phyloP scores from a whole-genome alignment of 2,797 vertebrate genomes.

The Chrosomus eos region DNA sequence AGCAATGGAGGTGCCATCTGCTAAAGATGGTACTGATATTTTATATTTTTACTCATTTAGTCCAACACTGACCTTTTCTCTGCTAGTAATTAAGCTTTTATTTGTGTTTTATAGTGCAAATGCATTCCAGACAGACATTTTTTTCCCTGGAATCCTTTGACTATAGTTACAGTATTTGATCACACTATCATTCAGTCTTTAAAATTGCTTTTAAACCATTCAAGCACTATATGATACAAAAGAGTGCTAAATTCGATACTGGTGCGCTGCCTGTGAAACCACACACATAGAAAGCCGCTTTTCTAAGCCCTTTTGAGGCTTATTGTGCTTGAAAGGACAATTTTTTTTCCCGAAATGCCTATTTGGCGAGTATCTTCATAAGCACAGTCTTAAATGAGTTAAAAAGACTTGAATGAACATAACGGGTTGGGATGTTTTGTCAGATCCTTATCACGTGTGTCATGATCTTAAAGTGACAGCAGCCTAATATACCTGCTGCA shows the following conservation, averaged over 20 bases:
- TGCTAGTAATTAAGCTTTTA: not conserved
- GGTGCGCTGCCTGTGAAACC: not conserved
- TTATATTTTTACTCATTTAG: not conserved
- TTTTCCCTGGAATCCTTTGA: not conserved
- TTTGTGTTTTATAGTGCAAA: too few relatives aligned
- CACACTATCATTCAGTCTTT: not conserved
- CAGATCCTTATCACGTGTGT: not conserved
- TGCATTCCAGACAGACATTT: not conserved
- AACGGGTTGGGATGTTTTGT: not conserved
- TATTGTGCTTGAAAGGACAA: not conserved
- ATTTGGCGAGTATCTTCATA: not conserved
- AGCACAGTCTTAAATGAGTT: too few relatives aligned
- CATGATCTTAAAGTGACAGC: not conserved
- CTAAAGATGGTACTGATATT: not conserved
- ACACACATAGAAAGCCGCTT: not conserved
- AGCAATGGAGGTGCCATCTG: not conserved
- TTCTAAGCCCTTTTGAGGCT: not conserved
- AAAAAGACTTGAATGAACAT: too few relatives aligned
- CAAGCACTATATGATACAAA: not conserved
- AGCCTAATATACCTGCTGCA: not conserved
- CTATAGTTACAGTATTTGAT: not conserved
- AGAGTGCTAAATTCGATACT: not conserved
- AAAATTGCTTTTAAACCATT: not conserved
- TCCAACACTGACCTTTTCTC: not conserved
- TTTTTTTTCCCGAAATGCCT: not conserved